A percentile compares a stretch with the other conserved stretches of the same genome.
Conservation (phyloP, 2,888 invertebrate genomes). For the Zaprionus lineosus region DNA sequence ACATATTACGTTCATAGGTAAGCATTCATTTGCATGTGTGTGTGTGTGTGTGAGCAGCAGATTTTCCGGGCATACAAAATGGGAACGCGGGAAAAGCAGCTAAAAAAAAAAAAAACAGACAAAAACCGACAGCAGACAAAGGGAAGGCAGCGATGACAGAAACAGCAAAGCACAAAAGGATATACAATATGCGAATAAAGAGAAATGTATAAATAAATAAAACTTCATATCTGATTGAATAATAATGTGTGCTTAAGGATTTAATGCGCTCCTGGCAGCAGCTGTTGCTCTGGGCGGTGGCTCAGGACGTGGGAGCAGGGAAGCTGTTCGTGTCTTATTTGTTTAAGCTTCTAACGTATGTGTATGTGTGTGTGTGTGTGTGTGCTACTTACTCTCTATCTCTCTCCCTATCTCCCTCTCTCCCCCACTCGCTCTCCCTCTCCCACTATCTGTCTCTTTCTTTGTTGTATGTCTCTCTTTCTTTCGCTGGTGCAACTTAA, state of each 20-base stretch:
- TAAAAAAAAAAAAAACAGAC: not conserved
- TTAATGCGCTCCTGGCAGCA: constrained; percentile 68
- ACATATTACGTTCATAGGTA: constrained; percentile 6
- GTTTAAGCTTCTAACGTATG: constrained; percentile 33
- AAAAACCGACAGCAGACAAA: not conserved
- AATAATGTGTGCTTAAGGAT: constrained; percentile 77
- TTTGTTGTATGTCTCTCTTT: constrained; percentile 18
- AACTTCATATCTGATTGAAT: constrained; percentile 79
- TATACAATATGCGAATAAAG: constrained; percentile 7
- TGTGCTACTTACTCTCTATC: too few species aligned
- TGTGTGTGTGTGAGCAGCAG: constrained; percentile 8
- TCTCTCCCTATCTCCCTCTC: too few species aligned
- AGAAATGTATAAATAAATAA: constrained; percentile 52
- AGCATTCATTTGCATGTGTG: too few species aligned
- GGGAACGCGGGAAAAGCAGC: constrained; percentile 17
- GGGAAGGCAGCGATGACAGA: not conserved
- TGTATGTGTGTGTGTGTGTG: not conserved
- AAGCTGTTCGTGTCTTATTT: constrained; percentile 19
- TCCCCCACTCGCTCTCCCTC: too few species aligned
- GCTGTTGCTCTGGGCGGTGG: constrained; percentile 25
- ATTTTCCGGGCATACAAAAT: constrained; percentile 8
- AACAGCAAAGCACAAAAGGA: constrained; percentile 8
- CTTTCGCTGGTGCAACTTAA: constrained; percentile 27
- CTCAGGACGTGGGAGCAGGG: not conserved
- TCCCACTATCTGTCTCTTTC: too few species aligned